phyloP scores from a whole-genome alignment of 92 coral and sea anemone genomes.

The Epizoanthus stellaris region DNA sequence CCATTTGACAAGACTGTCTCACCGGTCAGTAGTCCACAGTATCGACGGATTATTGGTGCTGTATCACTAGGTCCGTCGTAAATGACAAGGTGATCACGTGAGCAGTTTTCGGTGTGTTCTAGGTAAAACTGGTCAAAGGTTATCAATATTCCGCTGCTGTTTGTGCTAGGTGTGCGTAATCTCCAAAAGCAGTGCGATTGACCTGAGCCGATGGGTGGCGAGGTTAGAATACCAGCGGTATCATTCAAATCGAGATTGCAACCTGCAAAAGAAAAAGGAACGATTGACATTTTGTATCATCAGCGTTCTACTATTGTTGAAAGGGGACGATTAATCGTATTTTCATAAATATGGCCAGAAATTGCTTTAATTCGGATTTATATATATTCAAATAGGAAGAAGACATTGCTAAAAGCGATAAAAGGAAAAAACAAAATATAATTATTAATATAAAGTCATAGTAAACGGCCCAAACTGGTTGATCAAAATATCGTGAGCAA shows the following conservation, averaged over 20 bases:
- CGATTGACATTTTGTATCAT: not conserved
- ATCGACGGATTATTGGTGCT: slow-evolving; percentile 48
- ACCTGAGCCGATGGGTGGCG: slow-evolving; percentile 18
- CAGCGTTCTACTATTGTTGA: too few species aligned
- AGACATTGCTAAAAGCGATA: too few species aligned
- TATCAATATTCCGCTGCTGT: slow-evolving; percentile 23
- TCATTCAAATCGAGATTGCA: slow-evolving; percentile 19
- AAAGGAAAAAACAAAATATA: too few species aligned
- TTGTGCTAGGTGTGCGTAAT: slow-evolving; percentile 12
- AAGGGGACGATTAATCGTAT: too few species aligned
- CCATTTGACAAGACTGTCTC: slow-evolving; percentile 44
- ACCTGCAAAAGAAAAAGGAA: not conserved
- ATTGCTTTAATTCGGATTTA: too few species aligned
- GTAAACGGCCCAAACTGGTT: too few species aligned
- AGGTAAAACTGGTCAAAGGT: slow-evolving; percentile 49
- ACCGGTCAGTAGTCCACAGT: slow-evolving; percentile 49
- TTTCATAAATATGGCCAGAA: too few species aligned
- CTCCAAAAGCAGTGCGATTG: slow-evolving; percentile 25
- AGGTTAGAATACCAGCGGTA: slow-evolving; percentile 32
- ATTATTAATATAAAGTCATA: too few species aligned
- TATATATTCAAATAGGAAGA: too few species aligned
- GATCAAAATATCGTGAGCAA: too few species aligned
- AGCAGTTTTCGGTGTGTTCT: slow-evolving; percentile 32
- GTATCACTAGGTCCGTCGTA: slow-evolving; percentile 45
- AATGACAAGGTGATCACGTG: slow-evolving; percentile 34